Evolutionary conservation across 2,113 vertebrate genomes (phyloP).

Genomic region (Chloropsis hardwickii): DNA sequence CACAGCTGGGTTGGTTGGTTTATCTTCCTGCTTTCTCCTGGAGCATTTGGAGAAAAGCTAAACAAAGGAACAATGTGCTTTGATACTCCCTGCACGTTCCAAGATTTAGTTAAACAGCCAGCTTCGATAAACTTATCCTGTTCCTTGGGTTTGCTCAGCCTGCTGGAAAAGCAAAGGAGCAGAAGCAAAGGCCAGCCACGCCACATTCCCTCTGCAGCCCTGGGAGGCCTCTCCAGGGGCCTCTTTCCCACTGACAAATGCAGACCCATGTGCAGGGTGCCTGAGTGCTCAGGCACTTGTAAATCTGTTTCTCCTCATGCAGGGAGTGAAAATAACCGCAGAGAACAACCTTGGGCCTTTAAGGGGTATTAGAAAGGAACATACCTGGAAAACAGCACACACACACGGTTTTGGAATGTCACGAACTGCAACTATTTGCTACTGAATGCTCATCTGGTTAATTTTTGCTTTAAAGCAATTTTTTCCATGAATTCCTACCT

Average conservation of each 20-base stretch:
- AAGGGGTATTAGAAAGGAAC: not conserved
- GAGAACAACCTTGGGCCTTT: not conserved
- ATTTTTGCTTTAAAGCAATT: not conserved
- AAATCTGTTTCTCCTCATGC: not conserved
- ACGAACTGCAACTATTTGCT: not conserved
- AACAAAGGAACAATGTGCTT: not conserved
- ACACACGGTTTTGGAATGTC: not conserved
- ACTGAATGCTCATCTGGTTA: not conserved
- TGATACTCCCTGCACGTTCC: not conserved
- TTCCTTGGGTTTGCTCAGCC: constrained; percentile 24
- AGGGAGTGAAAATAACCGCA: not conserved
- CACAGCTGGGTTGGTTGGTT: not conserved
- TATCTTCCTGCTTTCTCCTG: not conserved
- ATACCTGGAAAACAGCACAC: not conserved
- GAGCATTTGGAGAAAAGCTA: not conserved
- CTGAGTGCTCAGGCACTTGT: not conserved
- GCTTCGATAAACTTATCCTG: not conserved
- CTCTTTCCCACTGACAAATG: not conserved
- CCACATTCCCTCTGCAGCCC: not conserved
- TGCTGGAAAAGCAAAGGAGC: constrained; percentile 13
- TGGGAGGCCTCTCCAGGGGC: not conserved
- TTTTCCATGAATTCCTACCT: not conserved
- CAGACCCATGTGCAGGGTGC: not conserved
- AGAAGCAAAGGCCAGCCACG: not conserved
- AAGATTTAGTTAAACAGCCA: not conserved